Evolutionary conservation across 2,113 vertebrate species (phyloP), one percentile per base, ranked within the genome.

Genomic region (Fregetta grallaria): DNA sequence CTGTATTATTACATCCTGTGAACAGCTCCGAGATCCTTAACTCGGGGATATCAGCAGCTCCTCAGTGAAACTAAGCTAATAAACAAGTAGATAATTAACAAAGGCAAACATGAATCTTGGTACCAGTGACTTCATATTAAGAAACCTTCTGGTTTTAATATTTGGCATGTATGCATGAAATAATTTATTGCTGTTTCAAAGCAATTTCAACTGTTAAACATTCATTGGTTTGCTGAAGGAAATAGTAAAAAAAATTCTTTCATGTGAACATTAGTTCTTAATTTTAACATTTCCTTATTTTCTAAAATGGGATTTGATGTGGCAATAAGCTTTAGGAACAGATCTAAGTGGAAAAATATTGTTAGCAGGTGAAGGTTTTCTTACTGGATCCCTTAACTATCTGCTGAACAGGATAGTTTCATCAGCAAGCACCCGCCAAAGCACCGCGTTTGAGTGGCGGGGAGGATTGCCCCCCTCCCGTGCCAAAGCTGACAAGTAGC

Each of bases 201-300:
- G 97, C 79, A 84, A 94, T 96, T 97, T 97, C 76, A 86, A 97
- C 97, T 95, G 94, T 95, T 96, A 94, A 97, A 97, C 96, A 92
- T 98, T 97, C 97, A 95, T 95, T 97, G 96, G 96, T 96, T 97
- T 97, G 88, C 95, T 97, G 88, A 97, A 97, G 96, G 97, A 97
- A 97, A 97, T 66, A 79, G 95, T 93, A 97, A 94, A 96, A 95
- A 93, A 96, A 94, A 88, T 63, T 78, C 95, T 98, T 98, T 97
- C 96, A 97, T 97, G 96, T 95, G 96, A 98, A 97, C 97, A 97
- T 97, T 98, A 96, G 97, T 92, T 97, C 97, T 97, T 98, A 97
- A 97, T 98, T 98, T 97, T 96, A 97, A 97, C 97, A 97, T 98
- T 98, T 98, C 97, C 97, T 97, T 96, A 94, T 97, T 98, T 97